Percentiles rank a stretch among this genome's conserved stretches.
phyloP scores from a whole-genome alignment of 2,113 vertebrate species.

The Gorsachius goisagi region DNA sequence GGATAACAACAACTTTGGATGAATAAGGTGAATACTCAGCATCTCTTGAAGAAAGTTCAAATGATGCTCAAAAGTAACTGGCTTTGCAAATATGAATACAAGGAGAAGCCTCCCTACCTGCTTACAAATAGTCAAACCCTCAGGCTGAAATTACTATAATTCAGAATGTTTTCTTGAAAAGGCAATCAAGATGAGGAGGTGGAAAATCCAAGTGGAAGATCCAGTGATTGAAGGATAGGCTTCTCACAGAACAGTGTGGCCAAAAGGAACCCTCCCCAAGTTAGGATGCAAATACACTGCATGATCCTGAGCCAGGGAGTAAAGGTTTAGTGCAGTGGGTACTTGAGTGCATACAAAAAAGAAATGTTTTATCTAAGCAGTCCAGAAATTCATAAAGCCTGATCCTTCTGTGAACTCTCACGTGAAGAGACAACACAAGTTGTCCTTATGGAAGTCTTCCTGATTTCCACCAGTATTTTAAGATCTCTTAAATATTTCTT shows the following conservation, averaged over 20 bases:
- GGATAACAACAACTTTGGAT: neutral
- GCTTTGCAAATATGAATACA: neutral
- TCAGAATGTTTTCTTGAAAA: neutral
- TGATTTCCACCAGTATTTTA: neutral
- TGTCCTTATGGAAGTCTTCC: neutral
- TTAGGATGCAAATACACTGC: neutral
- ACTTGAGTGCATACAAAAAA: neutral
- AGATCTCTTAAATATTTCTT: neutral
- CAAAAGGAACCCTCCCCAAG: neutral
- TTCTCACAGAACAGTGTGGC: rapidly evolving
- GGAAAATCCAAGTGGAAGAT: neutral
- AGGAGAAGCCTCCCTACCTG: neutral
- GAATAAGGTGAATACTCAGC: neutral
- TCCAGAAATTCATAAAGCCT: neutral
- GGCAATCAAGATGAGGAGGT: neutral
- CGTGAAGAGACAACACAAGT: rapidly evolving
- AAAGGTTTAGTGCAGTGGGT: neutral
- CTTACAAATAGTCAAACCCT: neutral
- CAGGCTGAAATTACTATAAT: neutral
- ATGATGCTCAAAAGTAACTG: neutral
- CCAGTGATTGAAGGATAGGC: rapidly evolving
- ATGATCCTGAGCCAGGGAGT: neutral
- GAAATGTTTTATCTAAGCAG: neutral
- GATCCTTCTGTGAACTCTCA: neutral
- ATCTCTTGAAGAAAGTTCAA: neutral